Base-by-base conservation (phyloP, 2,888 invertebrate species). In the Leptarthrus brevirostris region DNA sequence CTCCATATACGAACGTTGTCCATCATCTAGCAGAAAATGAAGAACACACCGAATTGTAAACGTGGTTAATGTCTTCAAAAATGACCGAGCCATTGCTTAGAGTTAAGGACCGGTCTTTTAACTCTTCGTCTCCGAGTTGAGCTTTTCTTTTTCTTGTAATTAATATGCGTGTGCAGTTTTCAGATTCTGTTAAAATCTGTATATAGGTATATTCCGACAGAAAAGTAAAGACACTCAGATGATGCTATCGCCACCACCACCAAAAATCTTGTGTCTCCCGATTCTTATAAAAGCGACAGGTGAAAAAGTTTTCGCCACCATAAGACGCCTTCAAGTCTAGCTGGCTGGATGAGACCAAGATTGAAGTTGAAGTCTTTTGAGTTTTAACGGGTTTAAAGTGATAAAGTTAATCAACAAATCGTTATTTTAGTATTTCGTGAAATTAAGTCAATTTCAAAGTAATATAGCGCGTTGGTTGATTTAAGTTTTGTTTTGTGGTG, bases 241-340 rank as follows among this genome's bases (percentile, higher is more conserved):
- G 69, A 69, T 52, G 26, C 8, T 69, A 69, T 69, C 69, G 24
- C 40, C 54, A 40, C 71, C 56, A 72, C 71, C 71, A 71, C 54
- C 44, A 30, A 24, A 56, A 75, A 71, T 71, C 75, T 47, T 16
- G 44, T 53, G 30, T 52, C 54, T 66, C 64, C 71, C 72, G 74
- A 76, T 75, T 77, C 75, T 77, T 84, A 84, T 84, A 84, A 82
- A 84, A 84, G 80, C 82, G 78, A 78, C 79, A 77, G 80, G 77
- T 80, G 79, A 78, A 81, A 79, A 76, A 78, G 78, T 80, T 80
- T 81, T 80, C 80, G 79, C 80, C 80, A 81, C 80, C 84, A 85
- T 83, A 84, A 84, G 84, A 84, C 84, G 84, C 83, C 84, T 85
- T 84, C 82, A 83, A 82, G 84, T 85, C 84, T 84, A 84, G 83